These are phyloP conservation scores for Drosophila niveifrons DNA, from an alignment of 2,888 invertebrate species.

Conservation along the genomic window DNA sequence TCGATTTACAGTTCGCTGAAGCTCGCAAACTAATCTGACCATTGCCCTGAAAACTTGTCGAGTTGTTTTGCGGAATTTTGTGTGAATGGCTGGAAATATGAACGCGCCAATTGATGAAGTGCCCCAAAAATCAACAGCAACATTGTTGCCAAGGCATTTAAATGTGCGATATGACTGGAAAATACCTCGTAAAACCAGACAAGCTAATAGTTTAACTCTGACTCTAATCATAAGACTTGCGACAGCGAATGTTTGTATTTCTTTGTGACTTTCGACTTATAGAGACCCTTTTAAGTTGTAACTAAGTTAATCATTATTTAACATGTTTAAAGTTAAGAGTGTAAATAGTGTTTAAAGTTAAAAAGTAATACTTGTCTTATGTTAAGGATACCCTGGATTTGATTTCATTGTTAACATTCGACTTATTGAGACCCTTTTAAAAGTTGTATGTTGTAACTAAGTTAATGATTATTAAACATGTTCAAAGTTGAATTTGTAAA, in stretches of 20 bases:
- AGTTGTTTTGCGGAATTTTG: conserved; percentile 8
- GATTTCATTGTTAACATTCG: too few relatives aligned
- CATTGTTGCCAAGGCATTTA: conserved; percentile 5
- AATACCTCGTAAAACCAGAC: not conserved
- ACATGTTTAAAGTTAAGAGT: too few relatives aligned
- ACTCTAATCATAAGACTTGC: not conserved
- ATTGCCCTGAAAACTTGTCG: conserved; percentile 3
- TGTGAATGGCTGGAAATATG: conserved; percentile 12
- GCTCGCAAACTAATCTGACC: conserved; percentile 16
- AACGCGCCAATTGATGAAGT: conserved; percentile 14
- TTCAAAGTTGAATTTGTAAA: too few relatives aligned
- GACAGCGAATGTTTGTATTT: too few relatives aligned
- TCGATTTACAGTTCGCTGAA: conserved; percentile 13
- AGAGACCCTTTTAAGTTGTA: not conserved
- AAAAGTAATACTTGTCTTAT: too few relatives aligned
- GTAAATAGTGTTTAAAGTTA: too few relatives aligned
- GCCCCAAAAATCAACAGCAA: conserved; percentile 8
- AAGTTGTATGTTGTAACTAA: too few relatives aligned
- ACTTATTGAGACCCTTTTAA: too few relatives aligned
- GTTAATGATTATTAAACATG: too few relatives aligned
- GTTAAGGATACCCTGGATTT: too few relatives aligned
- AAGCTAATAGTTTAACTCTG: not conserved
- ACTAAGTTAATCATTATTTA: too few relatives aligned
- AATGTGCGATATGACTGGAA: not conserved
- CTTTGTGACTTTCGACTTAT: not conserved